Evolutionary conservation across 2,797 vertebrate genomes (phyloP).

Genomic region (Percopsis omiscomaycus): DNA sequence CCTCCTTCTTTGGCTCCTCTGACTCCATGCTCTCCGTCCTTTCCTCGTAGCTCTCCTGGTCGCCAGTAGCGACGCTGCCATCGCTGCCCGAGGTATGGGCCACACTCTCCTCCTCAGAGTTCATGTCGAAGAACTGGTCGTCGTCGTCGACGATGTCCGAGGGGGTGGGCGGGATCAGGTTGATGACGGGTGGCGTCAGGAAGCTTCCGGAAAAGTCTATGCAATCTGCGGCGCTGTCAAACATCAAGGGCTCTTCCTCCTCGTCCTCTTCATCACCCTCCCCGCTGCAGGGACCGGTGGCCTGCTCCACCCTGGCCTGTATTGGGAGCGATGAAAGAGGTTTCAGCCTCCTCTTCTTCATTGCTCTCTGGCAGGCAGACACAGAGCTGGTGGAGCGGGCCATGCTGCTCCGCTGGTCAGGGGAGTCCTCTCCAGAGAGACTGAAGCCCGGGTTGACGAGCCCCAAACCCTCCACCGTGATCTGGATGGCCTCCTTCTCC

Average conservation of each 20-base stretch:
- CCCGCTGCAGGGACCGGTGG: slow-evolving; percentile 2
- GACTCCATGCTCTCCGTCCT: slow-evolving; percentile 26
- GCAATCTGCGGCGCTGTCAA: slow-evolving; percentile 30
- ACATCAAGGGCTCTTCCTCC: slow-evolving; percentile 50
- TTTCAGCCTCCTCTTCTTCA: slow-evolving; percentile 64
- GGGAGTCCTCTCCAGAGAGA: slow-evolving; percentile 49
- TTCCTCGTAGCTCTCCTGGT: slow-evolving; percentile 41
- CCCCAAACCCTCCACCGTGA: slow-evolving; percentile 73
- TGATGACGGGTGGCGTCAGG: slow-evolving; percentile 68
- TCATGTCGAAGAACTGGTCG: slow-evolving; percentile 76
- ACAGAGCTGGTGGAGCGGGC: slow-evolving; percentile 58
- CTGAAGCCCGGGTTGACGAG: slow-evolving; percentile 72
- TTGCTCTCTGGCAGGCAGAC: slow-evolving; percentile 47
- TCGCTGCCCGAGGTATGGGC: slow-evolving; percentile 46
- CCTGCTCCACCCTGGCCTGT: slow-evolving; percentile 21
- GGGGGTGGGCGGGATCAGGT: slow-evolving; percentile 74
- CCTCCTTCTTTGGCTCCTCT: slow-evolving; percentile 24
- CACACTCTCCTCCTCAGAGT: slow-evolving; percentile 54
- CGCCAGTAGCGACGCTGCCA: slow-evolving; percentile 22
- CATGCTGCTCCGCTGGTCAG: slow-evolving; percentile 26
- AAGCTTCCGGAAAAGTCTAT: slow-evolving; percentile 36
- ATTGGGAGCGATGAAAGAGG: slow-evolving; percentile 67
- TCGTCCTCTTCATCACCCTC: slow-evolving; percentile 39
- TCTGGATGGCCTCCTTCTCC: slow-evolving; percentile 56
- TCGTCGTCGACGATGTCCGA: slow-evolving; percentile 66